Evolutionary conservation across 2,797 vertebrate genomes (phyloP).

Genomic region (Cottoperca gobio): DNA sequence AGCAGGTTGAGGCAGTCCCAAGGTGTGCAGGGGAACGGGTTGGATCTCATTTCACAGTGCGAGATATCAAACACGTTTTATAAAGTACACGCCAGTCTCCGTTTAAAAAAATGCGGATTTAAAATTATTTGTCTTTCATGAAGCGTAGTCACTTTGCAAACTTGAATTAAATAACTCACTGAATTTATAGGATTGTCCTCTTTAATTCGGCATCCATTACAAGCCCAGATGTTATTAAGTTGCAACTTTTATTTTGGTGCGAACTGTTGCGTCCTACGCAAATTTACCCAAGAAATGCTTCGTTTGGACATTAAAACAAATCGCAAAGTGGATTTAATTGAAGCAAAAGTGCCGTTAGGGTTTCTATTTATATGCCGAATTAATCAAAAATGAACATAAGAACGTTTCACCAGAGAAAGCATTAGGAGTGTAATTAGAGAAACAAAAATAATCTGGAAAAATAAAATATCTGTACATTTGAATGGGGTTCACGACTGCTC

Average conservation of each 20-base stretch:
- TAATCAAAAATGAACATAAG: neutral
- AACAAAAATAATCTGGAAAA: neutral
- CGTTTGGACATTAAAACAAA: neutral
- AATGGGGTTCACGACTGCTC: neutral
- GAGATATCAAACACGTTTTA: neutral
- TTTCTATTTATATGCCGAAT: neutral
- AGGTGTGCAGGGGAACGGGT: slow-evolving; percentile 62
- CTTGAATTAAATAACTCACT: fast-evolving
- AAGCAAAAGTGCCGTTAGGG: neutral
- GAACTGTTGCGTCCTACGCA: no score
- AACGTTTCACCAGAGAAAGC: fast-evolving
- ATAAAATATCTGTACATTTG: fast-evolving
- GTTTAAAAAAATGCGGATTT: neutral
- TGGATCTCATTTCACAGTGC: slow-evolving; percentile 68
- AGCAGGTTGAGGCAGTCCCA: slow-evolving; percentile 58
- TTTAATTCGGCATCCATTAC: neutral
- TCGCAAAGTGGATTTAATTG: neutral
- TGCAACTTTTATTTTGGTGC: neutral
- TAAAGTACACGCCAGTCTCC: neutral
- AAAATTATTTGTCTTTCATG: fast-evolving
- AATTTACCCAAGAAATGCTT: neutral
- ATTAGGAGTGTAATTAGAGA: neutral
- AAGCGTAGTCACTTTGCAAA: neutral
- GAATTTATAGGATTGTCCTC: fast-evolving
- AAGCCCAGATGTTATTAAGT: neutral